Conservation (phyloP, 53 echinoderm and acorn worm species). For the Holothuria leucospilota region DNA sequence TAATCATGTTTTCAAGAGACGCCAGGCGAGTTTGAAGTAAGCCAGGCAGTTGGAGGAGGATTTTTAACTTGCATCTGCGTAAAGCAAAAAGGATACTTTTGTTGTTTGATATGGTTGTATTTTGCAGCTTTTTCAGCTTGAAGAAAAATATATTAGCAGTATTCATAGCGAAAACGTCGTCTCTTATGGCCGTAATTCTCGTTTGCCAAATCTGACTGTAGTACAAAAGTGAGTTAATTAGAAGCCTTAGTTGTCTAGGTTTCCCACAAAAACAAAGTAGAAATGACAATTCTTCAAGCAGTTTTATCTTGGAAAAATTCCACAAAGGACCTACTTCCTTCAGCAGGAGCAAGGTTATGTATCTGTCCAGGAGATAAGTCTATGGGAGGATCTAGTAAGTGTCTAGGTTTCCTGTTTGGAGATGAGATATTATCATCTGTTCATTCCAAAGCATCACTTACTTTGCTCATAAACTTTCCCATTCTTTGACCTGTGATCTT, state of each 20-base stretch:
- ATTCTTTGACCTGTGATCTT: background rate
- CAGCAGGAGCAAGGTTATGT: conserved; percentile 14
- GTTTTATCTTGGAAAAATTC: conserved; percentile 45
- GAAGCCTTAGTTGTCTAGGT: conserved; percentile 2
- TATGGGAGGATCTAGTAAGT: background rate
- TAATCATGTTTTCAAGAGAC: background rate
- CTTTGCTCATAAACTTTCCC: background rate
- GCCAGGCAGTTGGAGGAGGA: background rate
- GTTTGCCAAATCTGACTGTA: conserved; percentile 47
- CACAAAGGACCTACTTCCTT: conserved; percentile 50
- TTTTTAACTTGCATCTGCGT: too few species aligned
- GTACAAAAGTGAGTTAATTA: background rate
- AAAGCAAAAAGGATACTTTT: too few species aligned
- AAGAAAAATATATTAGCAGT: conserved; percentile 40
- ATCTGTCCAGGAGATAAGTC: background rate
- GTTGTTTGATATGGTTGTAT: background rate
- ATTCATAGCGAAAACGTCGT: conserved; percentile 35
- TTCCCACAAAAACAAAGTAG: conserved; percentile 54
- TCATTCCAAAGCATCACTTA: conserved; percentile 20
- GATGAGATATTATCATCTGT: background rate
- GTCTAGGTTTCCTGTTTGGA: background rate
- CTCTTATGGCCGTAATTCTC: conserved; percentile 30
- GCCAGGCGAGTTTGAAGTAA: conserved; percentile 10
- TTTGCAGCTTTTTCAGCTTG: conserved; percentile 42
- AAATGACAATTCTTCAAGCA: conserved; percentile 60